phyloP scores from a whole-genome alignment of 2,888 invertebrate genomes.

The Eutolmus rufibarbis region DNA sequence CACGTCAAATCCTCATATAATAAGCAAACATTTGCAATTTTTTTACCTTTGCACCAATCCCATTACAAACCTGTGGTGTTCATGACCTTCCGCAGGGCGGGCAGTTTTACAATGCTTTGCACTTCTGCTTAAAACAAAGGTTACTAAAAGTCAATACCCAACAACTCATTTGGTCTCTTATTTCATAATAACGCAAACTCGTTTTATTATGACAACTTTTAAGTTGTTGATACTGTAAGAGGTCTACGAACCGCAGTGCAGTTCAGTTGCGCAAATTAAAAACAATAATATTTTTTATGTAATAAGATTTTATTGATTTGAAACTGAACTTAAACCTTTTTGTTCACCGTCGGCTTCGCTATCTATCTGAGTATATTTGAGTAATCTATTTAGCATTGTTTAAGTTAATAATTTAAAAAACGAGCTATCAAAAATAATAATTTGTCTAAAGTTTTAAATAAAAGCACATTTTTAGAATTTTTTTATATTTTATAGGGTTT shows the following conservation, averaged over 20 bases:
- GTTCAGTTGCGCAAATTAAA: not conserved
- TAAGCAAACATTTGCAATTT: not conserved
- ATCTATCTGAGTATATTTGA: no score
- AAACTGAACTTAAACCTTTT: no score
- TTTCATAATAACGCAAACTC: not conserved
- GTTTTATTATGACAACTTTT: not conserved
- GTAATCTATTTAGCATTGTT: no score
- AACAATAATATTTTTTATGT: not conserved
- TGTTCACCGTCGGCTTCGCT: no score
- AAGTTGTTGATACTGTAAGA: not conserved
- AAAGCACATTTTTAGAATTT: no score
- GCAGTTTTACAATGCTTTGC: not conserved
- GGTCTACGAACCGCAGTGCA: not conserved
- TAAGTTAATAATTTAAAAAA: no score
- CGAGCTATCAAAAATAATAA: no score
- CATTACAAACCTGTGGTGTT: not conserved
- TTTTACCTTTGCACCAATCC: conserved; percentile 27
- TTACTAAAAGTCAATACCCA: not conserved
- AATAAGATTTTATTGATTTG: not conserved
- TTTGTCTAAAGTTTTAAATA: no score
- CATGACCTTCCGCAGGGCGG: not conserved
- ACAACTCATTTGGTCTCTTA: not conserved
- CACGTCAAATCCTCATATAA: not conserved
- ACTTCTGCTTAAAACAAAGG: not conserved
- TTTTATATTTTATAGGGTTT: no score